phyloP scores from a whole-genome alignment of 2,888 invertebrate species.

The Antitype chi region DNA sequence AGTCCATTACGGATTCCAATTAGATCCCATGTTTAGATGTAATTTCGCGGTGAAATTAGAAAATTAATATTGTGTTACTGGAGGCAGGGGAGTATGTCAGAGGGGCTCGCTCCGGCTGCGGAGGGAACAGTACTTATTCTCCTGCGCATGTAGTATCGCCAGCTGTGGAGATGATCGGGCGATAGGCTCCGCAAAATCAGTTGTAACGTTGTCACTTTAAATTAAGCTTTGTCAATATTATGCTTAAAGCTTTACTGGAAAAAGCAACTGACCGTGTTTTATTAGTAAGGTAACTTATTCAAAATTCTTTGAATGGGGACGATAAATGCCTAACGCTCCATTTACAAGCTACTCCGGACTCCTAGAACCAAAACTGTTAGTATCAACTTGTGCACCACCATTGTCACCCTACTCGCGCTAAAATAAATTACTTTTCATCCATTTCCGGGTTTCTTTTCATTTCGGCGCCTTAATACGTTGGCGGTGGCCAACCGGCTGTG shows the following conservation, averaged over 20 bases:
- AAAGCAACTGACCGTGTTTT: background rate
- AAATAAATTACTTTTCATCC: conserved; percentile 85
- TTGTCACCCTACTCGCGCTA: conserved; percentile 76
- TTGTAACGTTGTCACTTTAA: background rate
- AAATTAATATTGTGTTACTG: conserved; percentile 76
- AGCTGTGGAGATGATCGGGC: background rate
- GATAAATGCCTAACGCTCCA: background rate
- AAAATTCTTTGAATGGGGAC: background rate
- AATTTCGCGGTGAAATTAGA: conserved; percentile 78
- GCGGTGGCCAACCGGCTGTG: conserved; percentile 81
- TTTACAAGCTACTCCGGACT: conserved; percentile 24
- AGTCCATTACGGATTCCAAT: conserved; percentile 79
- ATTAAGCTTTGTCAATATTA: background rate
- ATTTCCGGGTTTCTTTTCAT: conserved; percentile 86
- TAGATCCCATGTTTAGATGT: conserved; percentile 79
- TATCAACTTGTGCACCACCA: conserved; percentile 62
- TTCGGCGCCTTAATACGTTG: conserved; percentile 84
- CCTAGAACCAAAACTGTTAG: background rate
- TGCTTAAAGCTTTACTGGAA: background rate
- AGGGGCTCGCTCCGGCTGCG: conserved; percentile 16
- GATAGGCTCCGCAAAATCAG: background rate
- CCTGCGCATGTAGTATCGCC: background rate
- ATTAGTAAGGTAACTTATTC: background rate
- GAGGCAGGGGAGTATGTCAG: conserved; percentile 40
- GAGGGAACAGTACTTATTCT: background rate